Evolutionary conservation across 2,888 invertebrate genomes (phyloP).

Genomic region (Cyaniris semiargus): DNA sequence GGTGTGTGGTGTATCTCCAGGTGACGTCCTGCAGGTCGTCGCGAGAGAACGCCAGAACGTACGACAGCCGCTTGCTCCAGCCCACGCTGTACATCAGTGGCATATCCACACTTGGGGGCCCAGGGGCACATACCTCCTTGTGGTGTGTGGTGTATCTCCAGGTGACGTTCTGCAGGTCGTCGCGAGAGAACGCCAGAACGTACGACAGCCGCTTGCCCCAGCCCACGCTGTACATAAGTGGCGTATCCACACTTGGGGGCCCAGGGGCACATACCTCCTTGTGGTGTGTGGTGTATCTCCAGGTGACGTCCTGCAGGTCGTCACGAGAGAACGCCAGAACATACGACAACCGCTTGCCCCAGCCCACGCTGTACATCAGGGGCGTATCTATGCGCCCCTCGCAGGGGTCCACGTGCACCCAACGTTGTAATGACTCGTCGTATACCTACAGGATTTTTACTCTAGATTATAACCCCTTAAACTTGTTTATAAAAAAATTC

Average conservation of each 20-base stretch:
- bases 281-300: slow-evolving; percentile 85
- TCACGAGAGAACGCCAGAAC: slow-evolving; percentile 93
- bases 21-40: slow-evolving; percentile 97
- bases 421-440: slow-evolving; percentile 81
- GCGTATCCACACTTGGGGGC: slow-evolving; percentile 57
- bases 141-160: slow-evolving; percentile 87
- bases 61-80: slow-evolving; percentile 92
- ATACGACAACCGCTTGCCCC: slow-evolving; percentile 93
- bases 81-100: slow-evolving; percentile 95
- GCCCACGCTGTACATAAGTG: slow-evolving; percentile 93
- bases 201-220: slow-evolving; percentile 94
- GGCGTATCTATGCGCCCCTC: slow-evolving; percentile 94
- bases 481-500: no score
- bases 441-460: slow-evolving; percentile 86
- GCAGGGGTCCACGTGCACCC: slow-evolving; percentile 98
- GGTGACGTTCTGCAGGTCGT: slow-evolving; percentile 96
- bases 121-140: slow-evolving; percentile 59
- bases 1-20: slow-evolving; percentile 86
- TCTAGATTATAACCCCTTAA: background rate
- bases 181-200: slow-evolving; percentile 91
- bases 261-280: slow-evolving; percentile 58
- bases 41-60: slow-evolving; percentile 92
- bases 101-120: background rate
- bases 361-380: slow-evolving; percentile 93
- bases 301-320: slow-evolving; percentile 96